Conservation (phyloP, 2,888 invertebrate genomes). For the Drepana falcataria region DNA sequence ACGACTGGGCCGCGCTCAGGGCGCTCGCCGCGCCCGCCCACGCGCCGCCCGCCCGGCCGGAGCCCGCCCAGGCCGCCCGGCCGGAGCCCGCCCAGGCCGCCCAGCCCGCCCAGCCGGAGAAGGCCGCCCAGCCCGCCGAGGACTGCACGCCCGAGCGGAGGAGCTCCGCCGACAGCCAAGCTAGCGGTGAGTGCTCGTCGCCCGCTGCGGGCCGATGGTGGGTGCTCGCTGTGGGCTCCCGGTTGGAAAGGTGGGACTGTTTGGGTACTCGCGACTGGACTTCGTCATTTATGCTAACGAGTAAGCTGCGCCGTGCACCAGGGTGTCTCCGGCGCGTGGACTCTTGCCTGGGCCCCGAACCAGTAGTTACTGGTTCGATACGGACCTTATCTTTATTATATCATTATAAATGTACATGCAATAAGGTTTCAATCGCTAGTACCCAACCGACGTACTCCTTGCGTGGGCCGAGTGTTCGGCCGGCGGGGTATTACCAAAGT, state of each 20-base stretch:
- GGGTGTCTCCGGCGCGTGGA: too few relatives aligned
- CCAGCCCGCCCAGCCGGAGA: slow-evolving; percentile 30
- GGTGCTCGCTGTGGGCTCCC: slow-evolving; percentile 3
- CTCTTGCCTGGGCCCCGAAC: too few relatives aligned
- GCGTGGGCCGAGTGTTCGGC: too few relatives aligned
- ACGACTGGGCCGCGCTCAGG: slow-evolving; percentile 71
- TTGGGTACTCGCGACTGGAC: too few relatives aligned
- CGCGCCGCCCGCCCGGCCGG: slow-evolving; percentile 51
- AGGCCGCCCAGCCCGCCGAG: slow-evolving; percentile 46
- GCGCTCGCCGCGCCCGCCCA: slow-evolving; percentile 10
- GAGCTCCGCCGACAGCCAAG: slow-evolving; percentile 26
- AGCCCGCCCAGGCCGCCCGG: slow-evolving; percentile 1
- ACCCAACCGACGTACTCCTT: too few relatives aligned
- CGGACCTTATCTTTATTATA: too few relatives aligned
- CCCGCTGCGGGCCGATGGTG: neutral
- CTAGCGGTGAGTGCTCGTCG: slow-evolving; percentile 37
- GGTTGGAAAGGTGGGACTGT: slow-evolving; percentile 7
- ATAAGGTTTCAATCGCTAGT: too few relatives aligned
- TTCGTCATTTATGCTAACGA: too few relatives aligned
- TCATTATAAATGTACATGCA: too few relatives aligned
- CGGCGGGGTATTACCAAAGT: too few relatives aligned
- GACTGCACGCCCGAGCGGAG: slow-evolving; percentile 11
- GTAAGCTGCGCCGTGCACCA: too few relatives aligned
- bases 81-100: slow-evolving; percentile 1
- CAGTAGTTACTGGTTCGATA: too few relatives aligned